These are phyloP conservation scores for Dryocosmus kuriphilus DNA, from an alignment of 2,888 invertebrate species.

Conservation along the genomic window DNA sequence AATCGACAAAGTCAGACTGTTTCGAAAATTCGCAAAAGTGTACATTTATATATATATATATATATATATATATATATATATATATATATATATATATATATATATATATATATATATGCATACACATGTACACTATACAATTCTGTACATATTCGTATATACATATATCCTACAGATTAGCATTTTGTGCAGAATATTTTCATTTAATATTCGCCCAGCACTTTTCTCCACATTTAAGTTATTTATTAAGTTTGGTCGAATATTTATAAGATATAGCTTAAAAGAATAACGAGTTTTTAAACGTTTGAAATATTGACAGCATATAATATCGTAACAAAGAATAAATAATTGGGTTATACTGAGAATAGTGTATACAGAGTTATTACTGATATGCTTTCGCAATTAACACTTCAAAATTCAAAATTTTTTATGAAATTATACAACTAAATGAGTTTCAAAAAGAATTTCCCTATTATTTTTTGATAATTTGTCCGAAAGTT, in stretches of 20 bases:
- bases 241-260: not conserved
- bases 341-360: not conserved
- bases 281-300: not conserved
- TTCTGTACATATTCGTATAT: constrained; percentile 54
- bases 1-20: not conserved
- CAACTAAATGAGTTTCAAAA: too few relatives aligned
- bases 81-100: too few relatives aligned
- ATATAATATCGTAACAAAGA: not conserved
- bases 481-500: too few relatives aligned
- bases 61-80: too few relatives aligned
- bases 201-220: not conserved
- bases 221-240: not conserved
- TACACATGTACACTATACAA: constrained; percentile 56
- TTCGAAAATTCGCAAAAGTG: not conserved
- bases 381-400: too few relatives aligned
- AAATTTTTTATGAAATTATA: too few relatives aligned
- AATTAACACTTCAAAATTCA: too few relatives aligned
- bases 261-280: not conserved
- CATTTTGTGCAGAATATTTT: not conserved
- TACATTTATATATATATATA: constrained; percentile 38
- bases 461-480: too few relatives aligned
- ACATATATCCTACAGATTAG: constrained; percentile 40
- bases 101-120: too few relatives aligned
- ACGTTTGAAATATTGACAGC: not conserved
- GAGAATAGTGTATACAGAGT: too few relatives aligned